A percentile compares a stretch with the other conserved stretches of the same genome.
Evolutionary conservation across 1,140 invertebrate genomes (phyloP).

Genomic region (Sitophilus oryzae): DNA sequence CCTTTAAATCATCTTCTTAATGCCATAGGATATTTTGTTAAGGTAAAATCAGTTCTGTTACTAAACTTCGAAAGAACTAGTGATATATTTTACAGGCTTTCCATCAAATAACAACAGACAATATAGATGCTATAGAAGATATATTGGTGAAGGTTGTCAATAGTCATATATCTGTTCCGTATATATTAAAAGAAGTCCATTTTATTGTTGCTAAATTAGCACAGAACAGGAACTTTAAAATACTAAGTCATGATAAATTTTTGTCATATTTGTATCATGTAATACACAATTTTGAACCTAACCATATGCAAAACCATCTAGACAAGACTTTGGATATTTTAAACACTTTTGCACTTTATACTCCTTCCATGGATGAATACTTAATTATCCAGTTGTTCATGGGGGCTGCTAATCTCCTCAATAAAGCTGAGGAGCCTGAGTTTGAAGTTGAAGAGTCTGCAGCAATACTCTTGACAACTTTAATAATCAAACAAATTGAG

Average conservation of each 20-base stretch:
- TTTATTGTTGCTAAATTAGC: slow-evolving; percentile 12
- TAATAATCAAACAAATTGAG: slow-evolving; percentile 3
- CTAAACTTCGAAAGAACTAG: no score
- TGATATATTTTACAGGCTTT: slow-evolving; percentile 15
- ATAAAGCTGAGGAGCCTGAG: slow-evolving; percentile 4
- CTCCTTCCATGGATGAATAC: slow-evolving; percentile 2
- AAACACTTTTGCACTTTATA: slow-evolving; percentile 8
- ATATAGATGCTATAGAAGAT: slow-evolving; percentile 13
- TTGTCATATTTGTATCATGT: slow-evolving; percentile 2
- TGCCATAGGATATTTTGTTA: slow-evolving; percentile 12
- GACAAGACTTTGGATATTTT: slow-evolving; percentile 16
- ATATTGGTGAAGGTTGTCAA: slow-evolving; percentile 2
- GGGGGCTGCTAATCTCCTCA: background rate
- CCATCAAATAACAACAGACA: background rate
- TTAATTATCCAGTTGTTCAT: slow-evolving; percentile 11
- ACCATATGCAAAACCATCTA: background rate
- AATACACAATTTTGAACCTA: background rate
- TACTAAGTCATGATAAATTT: slow-evolving; percentile 8
- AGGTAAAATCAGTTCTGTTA: no score
- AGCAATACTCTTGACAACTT: slow-evolving; percentile 8
- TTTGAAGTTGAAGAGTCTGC: slow-evolving; percentile 15
- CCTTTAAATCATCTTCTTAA: slow-evolving; percentile 3
- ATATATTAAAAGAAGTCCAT: slow-evolving; percentile 12
- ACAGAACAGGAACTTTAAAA: slow-evolving; percentile 7
- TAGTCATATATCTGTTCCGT: background rate